These are phyloP conservation scores for Bombus pascuorum DNA, from an alignment of 1,140 invertebrate genomes.

Conservation along the genomic window DNA sequence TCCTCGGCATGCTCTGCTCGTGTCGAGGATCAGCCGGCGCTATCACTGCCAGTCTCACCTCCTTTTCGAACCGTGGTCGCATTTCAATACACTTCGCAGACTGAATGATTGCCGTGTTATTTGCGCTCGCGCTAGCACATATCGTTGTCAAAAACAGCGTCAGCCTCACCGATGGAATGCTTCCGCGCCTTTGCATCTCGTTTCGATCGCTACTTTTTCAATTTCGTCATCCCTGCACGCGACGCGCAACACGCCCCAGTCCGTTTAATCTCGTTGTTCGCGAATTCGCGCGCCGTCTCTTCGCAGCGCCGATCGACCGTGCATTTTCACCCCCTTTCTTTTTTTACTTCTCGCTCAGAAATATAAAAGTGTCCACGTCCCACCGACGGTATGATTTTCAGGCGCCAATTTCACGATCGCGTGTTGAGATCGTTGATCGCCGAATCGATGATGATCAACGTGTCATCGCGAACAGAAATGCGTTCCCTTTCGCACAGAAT, in stretches of 20 bases:
- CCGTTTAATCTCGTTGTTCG: background rate
- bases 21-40: constrained; percentile 85
- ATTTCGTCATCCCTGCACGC: background rate
- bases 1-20: constrained; percentile 87
- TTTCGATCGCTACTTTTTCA: constrained; percentile 9
- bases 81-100: constrained; percentile 65
- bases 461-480: background rate
- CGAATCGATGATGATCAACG: background rate
- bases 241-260: background rate
- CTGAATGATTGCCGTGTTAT: background rate
- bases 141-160: constrained; percentile 8
- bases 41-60: constrained; percentile 86
- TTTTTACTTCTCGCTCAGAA: background rate
- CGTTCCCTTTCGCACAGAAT: background rate
- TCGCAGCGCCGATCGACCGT: background rate
- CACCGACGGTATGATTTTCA: background rate
- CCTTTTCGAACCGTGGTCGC: constrained; percentile 61
- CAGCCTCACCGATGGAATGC: background rate
- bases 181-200: background rate
- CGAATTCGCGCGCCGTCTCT: too few species aligned
- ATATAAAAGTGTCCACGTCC: background rate
- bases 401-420: background rate
- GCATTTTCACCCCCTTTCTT: background rate
- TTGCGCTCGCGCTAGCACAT: constrained; percentile 5
- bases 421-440: background rate